Evolutionary conservation across 92 coral and sea anemone genomes (phyloP).

Genomic region (Blastomussa wellsi): DNA sequence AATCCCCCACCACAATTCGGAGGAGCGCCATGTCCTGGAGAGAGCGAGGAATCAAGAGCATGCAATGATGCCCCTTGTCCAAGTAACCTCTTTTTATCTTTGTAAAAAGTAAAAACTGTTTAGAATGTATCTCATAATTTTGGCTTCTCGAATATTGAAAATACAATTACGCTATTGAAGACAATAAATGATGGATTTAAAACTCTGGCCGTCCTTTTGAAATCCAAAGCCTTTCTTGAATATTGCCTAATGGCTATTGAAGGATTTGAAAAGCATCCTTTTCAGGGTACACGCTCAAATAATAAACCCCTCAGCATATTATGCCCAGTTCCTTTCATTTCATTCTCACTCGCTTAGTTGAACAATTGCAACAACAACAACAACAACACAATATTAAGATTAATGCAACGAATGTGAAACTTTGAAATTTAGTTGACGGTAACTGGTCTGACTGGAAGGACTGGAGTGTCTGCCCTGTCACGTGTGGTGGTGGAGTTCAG

Average conservation of each 20-base stretch:
- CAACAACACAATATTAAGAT: not conserved
- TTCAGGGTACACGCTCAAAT: not conserved
- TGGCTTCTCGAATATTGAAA: not conserved
- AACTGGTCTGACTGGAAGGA: constrained; percentile 20
- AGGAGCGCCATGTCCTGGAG: constrained; percentile 28
- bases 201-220: not conserved
- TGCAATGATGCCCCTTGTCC: constrained; percentile 21
- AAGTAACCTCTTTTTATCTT: too few relatives aligned
- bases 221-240: not conserved
- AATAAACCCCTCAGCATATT: not conserved
- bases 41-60: constrained; percentile 14
- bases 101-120: not conserved
- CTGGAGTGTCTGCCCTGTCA: constrained; percentile 43
- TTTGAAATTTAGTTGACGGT: not conserved
- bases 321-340: not conserved
- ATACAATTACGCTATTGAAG: too few relatives aligned
- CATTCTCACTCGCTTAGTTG: not conserved
- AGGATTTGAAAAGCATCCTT: too few relatives aligned
- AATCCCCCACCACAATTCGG: constrained; percentile 32
- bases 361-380: too few relatives aligned
- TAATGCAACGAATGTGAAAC: not conserved
- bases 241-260: not conserved
- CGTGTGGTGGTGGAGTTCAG: constrained; percentile 52
- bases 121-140: not conserved
- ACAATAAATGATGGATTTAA: too few relatives aligned